A percentile compares a stretch with the other conserved stretches of the same genome.
Evolutionary conservation across 2,113 vertebrate genomes (phyloP).

Genomic region (Bos javanicus): DNA sequence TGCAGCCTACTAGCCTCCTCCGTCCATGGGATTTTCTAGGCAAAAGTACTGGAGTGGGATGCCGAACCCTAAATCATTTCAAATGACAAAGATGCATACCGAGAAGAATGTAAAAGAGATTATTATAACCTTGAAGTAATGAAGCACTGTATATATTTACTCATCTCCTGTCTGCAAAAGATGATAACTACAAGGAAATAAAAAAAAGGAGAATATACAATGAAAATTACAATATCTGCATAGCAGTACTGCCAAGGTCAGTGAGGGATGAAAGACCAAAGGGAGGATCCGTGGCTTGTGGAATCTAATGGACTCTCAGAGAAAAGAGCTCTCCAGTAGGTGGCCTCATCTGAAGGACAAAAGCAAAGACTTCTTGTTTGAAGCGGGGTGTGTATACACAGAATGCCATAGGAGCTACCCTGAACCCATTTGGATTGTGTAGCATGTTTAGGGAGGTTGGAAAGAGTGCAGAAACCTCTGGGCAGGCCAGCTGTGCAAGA

Average conservation of each 20-base stretch:
- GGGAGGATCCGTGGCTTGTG: background rate
- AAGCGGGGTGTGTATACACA: background rate
- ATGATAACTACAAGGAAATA: background rate
- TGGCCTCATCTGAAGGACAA: background rate
- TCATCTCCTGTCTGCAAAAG: background rate
- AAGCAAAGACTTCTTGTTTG: background rate
- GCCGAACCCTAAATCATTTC: background rate
- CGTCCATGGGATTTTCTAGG: too few relatives aligned
- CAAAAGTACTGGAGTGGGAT: too few relatives aligned
- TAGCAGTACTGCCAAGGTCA: background rate
- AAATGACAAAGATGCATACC: background rate
- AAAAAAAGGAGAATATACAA: background rate
- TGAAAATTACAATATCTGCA: background rate
- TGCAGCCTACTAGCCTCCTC: too few relatives aligned
- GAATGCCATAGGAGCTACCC: background rate
- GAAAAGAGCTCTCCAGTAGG: background rate
- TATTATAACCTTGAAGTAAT: background rate
- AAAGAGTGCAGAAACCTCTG: too few relatives aligned
- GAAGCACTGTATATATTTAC: background rate
- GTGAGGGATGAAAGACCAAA: background rate
- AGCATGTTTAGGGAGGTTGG: background rate
- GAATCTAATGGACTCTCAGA: background rate
- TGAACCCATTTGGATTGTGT: accelerated
- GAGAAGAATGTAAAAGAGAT: background rate
- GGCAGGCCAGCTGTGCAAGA: background rate